Evolutionary conservation across 2,888 invertebrate genomes (phyloP), one percentile per base, ranked within the genome.

Genomic region (Notodonta ziczac): DNA sequence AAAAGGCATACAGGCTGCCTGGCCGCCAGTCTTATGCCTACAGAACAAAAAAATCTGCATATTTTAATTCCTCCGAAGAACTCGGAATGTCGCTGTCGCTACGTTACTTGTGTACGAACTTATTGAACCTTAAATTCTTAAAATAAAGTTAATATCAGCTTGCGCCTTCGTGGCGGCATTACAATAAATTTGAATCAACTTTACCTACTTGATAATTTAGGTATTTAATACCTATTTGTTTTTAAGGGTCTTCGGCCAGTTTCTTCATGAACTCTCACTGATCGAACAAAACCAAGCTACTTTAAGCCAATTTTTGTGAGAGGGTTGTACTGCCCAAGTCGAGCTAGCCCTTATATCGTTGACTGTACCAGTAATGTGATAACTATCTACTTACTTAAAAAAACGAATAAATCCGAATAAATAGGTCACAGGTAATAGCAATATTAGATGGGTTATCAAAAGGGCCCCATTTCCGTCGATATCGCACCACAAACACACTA

Each of bases 41-140:
- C 53, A 58, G 24, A 58, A 13, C 40, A 56, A 58, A 67, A 66
- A 73, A 68, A 66, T 24, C 62, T 63, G 65, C 66, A 64, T 62
- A 60, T 63, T 71, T 68, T 57, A 68, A 65, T 59, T 73, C 69
- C 74, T 63, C 71, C 35, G 35, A 35, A 24, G 24, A 24, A 35
- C 4, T 35, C 35, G 73, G 76, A 73, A 74, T 69, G 52, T 51
- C 14, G 1, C 24, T 24, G 50, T 16, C 10, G 24, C 24, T 42
- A 16, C 16, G 7, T 50, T 50, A 32, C 12, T 13, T 24, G 13
- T 52, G 7, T 9, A 10, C 10, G 57, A 57, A 58, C 42, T 70
- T 65, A 73, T 61, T 58, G 48, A 58, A 59, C 70, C 56, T 60
- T 54, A 62, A 53, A 56, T 4, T 46, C 3, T 46, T 10, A 3